Conservation (phyloP, 2,888 invertebrate species). For the Drosophila demipolita region DNA sequence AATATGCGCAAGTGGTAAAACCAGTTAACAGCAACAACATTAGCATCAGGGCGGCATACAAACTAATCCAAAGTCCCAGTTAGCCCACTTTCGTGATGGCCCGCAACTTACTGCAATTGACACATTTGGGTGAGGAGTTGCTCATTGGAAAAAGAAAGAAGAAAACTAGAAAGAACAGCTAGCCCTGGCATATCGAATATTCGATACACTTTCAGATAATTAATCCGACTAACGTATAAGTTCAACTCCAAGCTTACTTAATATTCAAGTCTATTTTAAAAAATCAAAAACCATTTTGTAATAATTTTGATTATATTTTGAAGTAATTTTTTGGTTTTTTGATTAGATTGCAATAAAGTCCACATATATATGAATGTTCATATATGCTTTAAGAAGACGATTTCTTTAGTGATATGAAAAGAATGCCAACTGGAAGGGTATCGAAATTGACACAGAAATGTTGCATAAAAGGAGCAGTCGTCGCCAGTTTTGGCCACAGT, state of each 20-base stretch:
- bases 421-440: not conserved
- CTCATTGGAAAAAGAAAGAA: constrained; percentile 4
- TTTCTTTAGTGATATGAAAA: not conserved
- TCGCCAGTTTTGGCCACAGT: constrained; percentile 31
- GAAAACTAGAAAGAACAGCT: constrained; percentile 3
- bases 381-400: not conserved
- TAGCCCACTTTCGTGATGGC: constrained; percentile 57
- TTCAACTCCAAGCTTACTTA: too few species aligned
- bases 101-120: constrained; percentile 39
- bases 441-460: constrained; percentile 41
- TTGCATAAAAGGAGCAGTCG: constrained; percentile 63
- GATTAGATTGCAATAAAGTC: not conserved
- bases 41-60: constrained; percentile 16
- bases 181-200: not conserved
- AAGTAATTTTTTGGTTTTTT: too few species aligned
- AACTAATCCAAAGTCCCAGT: constrained; percentile 50
- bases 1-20: constrained; percentile 50
- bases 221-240: not conserved
- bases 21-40: constrained; percentile 39
- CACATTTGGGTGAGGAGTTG: constrained; percentile 34
- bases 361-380: not conserved
- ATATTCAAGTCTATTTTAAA: too few species aligned
- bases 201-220: not conserved
- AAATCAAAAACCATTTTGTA: not conserved
- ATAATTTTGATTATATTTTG: not conserved